Base-by-base conservation (phyloP, 2,888 invertebrate genomes). In the Anoplius nigerrimus region DNA sequence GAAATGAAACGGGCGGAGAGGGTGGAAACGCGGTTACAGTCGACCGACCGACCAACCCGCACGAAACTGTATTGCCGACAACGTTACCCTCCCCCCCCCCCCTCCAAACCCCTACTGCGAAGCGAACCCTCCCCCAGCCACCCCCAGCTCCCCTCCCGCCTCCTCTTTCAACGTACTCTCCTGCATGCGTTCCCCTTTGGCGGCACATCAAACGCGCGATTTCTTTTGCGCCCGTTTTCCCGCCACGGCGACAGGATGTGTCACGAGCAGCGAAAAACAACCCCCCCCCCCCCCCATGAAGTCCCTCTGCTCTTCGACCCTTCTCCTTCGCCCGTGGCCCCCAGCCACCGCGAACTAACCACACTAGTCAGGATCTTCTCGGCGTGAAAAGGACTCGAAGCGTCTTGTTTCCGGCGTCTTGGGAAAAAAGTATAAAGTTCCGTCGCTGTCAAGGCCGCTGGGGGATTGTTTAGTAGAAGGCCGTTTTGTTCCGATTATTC, bases 201-300 rank as follows among this genome's bases (percentile, higher is more conserved):
- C 86, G 85, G 85, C 76, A 82, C 86, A 86, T 87, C 87, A 87
- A 87, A 87, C 86, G 85, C 81, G 82, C 80, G 81, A 86, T 85
- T 86, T 86, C 85, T 84, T 84, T 85, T 75, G 73, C 82, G 78
- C 75, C 74, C 69, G 72, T 76, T 82, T 83, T 79, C 75, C 72
- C 69, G 78, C 68, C 75, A 58, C 67, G 69, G 71, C 68, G 71
- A 69, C 78, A 66, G 77, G 68, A 79, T 78, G 81, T 82, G 86
- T 84, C 84, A 83, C 82, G 75, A 80, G 76, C 82, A 84, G 83
- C 78, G 71, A 69, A 71, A 34, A 79, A 72, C 65, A 66, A 15
- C 59, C 54, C 58, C 66, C 58, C 20, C 6, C 11, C 52, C n/a
- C n/a, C n/a, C n/a, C n/a, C n/a, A n/a, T n/a, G n/a, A n/a, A n/a